Evolutionary conservation across 1,140 invertebrate genomes (phyloP).

Genomic region (Marisa cornuarietis): DNA sequence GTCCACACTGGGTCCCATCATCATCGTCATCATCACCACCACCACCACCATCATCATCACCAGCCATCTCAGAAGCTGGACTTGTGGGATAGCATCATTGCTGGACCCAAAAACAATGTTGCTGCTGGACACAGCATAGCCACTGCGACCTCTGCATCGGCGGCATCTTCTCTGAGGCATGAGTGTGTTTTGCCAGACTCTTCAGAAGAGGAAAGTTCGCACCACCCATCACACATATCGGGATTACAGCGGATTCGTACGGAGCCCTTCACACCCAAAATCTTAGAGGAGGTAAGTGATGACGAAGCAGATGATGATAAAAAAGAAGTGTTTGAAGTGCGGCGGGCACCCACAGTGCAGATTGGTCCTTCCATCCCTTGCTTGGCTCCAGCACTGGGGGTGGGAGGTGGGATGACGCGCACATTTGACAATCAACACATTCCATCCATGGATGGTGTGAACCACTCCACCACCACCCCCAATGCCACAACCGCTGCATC

Average conservation of each 20-base stretch:
- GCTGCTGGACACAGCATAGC: background rate
- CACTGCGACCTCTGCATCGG: constrained; percentile 16
- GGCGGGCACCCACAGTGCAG: background rate
- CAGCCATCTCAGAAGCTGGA: constrained; percentile 6
- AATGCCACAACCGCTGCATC: background rate
- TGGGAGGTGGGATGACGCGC: background rate
- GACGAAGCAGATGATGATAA: constrained; percentile 8
- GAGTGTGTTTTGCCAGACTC: constrained; percentile 16
- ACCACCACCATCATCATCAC: constrained; percentile 16
- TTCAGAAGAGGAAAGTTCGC: constrained; percentile 12
- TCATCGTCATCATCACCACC: constrained; percentile 16
- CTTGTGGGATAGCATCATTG: constrained; percentile 9
- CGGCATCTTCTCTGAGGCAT: constrained; percentile 11
- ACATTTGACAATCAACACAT: constrained; percentile 16
- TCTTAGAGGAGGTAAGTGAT: constrained; percentile 16
- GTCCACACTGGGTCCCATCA: background rate
- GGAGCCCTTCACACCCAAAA: constrained; percentile 18
- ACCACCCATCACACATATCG: constrained; percentile 3
- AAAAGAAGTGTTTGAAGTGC: constrained; percentile 3
- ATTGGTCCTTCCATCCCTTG: background rate
- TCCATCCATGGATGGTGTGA: constrained; percentile 19
- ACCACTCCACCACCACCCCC: constrained; percentile 1
- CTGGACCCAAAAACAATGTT: constrained; percentile 7
- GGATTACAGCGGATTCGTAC: constrained; percentile 17
- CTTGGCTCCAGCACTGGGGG: background rate